Evolutionary conservation across 2,113 vertebrate species (phyloP).

Genomic region (Chaenocephalus aceratus): DNA sequence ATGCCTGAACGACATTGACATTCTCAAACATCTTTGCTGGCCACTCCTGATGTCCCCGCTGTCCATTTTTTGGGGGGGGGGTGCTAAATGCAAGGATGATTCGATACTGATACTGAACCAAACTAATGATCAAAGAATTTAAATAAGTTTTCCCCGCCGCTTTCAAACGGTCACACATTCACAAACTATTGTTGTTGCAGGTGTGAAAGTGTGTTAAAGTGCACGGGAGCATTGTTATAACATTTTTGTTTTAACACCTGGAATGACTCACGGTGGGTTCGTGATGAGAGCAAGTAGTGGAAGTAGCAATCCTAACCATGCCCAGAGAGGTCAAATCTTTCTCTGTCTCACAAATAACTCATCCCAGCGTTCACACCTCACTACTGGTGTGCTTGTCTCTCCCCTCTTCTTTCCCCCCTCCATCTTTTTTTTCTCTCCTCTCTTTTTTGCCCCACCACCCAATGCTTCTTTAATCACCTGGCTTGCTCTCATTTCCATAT

Average conservation of each 20-base stretch:
- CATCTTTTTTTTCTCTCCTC: constrained; percentile 83
- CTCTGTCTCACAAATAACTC: constrained; percentile 24
- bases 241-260: constrained; percentile 14
- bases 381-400: constrained; percentile 67
- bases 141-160: constrained; percentile 24
- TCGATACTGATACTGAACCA: constrained; percentile 20
- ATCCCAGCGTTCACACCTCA: constrained; percentile 36
- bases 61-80: neutral
- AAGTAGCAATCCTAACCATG: neutral
- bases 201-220: constrained; percentile 33
- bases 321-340: constrained; percentile 46
- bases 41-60: constrained; percentile 49
- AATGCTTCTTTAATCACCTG: constrained; percentile 95
- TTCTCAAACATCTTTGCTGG: constrained; percentile 52
- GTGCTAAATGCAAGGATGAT: neutral
- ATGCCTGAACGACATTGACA: constrained; percentile 51
- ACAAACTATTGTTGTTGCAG: neutral
- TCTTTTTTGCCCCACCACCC: constrained; percentile 82
- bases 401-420: constrained; percentile 75
- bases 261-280: constrained; percentile 47
- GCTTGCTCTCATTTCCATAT: constrained; percentile 99
- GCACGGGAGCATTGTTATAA: constrained; percentile 6
- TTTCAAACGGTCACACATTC: constrained; percentile 56
- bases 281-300: neutral
- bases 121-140: constrained; percentile 39